Percentiles rank a stretch among this genome's conserved stretches.
These are phyloP conservation scores for Lagodon rhomboides DNA, from an alignment of 2,797 vertebrate genomes.

Conservation along the genomic window DNA sequence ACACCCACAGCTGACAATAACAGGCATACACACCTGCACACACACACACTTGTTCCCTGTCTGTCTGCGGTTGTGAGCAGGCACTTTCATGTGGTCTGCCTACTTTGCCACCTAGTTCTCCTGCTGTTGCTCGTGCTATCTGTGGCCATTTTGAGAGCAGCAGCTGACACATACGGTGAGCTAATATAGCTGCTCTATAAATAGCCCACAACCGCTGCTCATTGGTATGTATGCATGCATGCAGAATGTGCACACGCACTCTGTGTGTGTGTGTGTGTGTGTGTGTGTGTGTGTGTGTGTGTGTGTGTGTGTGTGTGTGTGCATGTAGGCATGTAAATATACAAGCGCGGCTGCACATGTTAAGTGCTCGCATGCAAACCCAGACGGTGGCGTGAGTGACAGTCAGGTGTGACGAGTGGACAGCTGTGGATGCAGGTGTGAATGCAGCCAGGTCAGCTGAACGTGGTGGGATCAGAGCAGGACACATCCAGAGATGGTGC, in stretches of 20 bases:
- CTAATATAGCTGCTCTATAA: conserved; percentile 76
- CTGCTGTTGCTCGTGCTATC: conserved; percentile 38
- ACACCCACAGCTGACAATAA: conserved; percentile 9
- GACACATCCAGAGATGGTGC: background rate
- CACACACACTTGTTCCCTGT: background rate
- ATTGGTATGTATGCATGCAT: conserved; percentile 54
- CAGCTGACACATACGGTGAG: conserved; percentile 73
- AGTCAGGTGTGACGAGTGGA: conserved; percentile 6
- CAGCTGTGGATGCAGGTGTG: conserved; percentile 27
- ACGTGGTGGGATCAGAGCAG: background rate
- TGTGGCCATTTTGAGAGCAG: conserved; percentile 76
- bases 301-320: background rate
- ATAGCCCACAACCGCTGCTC: conserved; percentile 70
- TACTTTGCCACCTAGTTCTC: conserved; percentile 47
- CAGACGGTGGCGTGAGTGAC: no score
- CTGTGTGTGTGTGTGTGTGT: no score
- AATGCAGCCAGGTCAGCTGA: background rate
- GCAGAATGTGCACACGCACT: conserved; percentile 30
- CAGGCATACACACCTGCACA: conserved; percentile 22
- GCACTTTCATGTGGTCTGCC: conserved; percentile 24
- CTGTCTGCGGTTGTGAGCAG: background rate
- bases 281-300: no score
- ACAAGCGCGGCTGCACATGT: background rate
- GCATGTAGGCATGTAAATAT: conserved; percentile 20
- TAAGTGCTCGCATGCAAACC: background rate